Evolutionary conservation across 2,888 invertebrate genomes (phyloP), one percentile per base, ranked within the genome.

Genomic region (Congeria kusceri): DNA sequence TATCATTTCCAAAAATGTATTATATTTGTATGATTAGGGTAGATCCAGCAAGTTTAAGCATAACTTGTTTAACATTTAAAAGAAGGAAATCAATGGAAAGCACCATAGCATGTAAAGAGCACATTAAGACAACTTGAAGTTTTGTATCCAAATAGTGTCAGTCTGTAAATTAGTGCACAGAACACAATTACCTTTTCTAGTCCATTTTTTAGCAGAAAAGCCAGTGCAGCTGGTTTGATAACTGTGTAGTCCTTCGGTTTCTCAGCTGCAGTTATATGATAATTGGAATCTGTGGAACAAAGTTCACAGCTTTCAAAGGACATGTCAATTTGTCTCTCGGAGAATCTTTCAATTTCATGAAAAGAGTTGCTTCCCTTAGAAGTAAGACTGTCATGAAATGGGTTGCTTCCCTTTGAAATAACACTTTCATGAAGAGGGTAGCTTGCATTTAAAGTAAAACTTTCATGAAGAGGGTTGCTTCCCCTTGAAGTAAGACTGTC

Each of bases 141-240:
- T n/a, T n/a, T n/a, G n/a, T n/a, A n/a, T n/a, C n/a, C n/a, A n/a
- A n/a, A n/a, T n/a, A n/a, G n/a, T n/a, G n/a, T n/a, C n/a, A n/a
- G n/a, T n/a, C n/a, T n/a, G n/a, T n/a, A n/a, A n/a, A n/a, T n/a
- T n/a, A n/a, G 11, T 15, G 15, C 9, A 3, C 11, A 39, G 39
- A 11, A 39, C 5, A 11, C 9, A 39, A 11, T 39, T 77, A 90
- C 90, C 87, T 88, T 90, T 58, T 88, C 88, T 47, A 87, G 73
- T 13, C 87, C 87, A 57, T 66, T 85, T 71, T 80, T 86, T 53
- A 90, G 71, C 65, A 89, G 80, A 9, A 85, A 67, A 9, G 86
- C 85, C 53, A 90, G 79, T 59, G 84, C 84, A 18, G 78, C 79
- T 70, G 86, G 86, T 46, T 83, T 84, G 23, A 88, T 72, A 3